Evolutionary conservation across 2,113 vertebrate species (phyloP).

Genomic region (Bos taurus): ARS-UCD2.0 NC_037331.1:35062501-35063000

Average conservation of each 20-base stretch:
- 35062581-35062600: neutral
- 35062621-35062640: neutral
- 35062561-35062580: neutral
- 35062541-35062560: neutral
- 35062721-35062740: constrained; percentile 11
- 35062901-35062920: neutral
- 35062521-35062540: neutral
- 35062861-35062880: neutral
- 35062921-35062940: neutral
- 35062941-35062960: neutral
- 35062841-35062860: neutral
- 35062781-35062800: neutral
- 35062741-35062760: neutral
- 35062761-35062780: neutral
- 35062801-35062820: constrained; percentile 1
- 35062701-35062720: neutral
- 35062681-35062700: neutral
- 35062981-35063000: neutral
- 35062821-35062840: neutral
- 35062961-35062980: neutral
- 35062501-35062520: neutral
- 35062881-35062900: neutral
- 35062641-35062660: neutral
- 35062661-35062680: neutral
- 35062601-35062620: neutral